Evolutionary conservation across 2,888 invertebrate species (phyloP).

Genomic region (Dicycla oo): DNA sequence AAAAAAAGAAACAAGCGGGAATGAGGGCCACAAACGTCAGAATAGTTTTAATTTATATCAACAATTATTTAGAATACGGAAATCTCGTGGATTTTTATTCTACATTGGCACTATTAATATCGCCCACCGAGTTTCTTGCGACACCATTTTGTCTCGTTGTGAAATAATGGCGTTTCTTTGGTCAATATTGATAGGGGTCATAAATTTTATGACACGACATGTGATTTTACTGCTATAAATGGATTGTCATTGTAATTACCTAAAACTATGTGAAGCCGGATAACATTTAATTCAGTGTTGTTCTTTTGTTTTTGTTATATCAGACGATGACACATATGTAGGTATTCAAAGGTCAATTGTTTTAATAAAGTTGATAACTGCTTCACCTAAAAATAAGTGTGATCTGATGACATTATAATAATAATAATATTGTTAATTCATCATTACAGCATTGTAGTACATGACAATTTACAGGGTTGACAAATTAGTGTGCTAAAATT

Average conservation of each 20-base stretch:
- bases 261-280: background rate
- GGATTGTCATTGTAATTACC: slow-evolving; percentile 11
- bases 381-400: slow-evolving; percentile 18
- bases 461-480: too few relatives aligned
- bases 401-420: slow-evolving; percentile 16
- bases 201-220: slow-evolving; percentile 33
- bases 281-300: background rate
- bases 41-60: slow-evolving; percentile 79
- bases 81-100: slow-evolving; percentile 74
- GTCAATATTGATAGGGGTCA: slow-evolving; percentile 46
- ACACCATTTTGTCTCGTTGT: slow-evolving; percentile 59
- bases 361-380: slow-evolving; percentile 1
- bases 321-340: slow-evolving; percentile 30
- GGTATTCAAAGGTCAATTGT: slow-evolving; percentile 28
- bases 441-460: too few relatives aligned
- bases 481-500: too few relatives aligned
- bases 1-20: slow-evolving; percentile 69
- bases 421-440: too few relatives aligned
- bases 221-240: slow-evolving; percentile 22
- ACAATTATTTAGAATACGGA: slow-evolving; percentile 77
- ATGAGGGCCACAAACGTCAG: slow-evolving; percentile 79
- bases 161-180: slow-evolving; percentile 57
- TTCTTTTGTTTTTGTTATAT: slow-evolving; percentile 3
- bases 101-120: slow-evolving; percentile 71
- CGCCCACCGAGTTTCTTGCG: slow-evolving; percentile 67